Evolutionary conservation across 2,113 vertebrate genomes (phyloP), one percentile per base, ranked within the genome.

Genomic region (Xiphias gladius): DNA sequence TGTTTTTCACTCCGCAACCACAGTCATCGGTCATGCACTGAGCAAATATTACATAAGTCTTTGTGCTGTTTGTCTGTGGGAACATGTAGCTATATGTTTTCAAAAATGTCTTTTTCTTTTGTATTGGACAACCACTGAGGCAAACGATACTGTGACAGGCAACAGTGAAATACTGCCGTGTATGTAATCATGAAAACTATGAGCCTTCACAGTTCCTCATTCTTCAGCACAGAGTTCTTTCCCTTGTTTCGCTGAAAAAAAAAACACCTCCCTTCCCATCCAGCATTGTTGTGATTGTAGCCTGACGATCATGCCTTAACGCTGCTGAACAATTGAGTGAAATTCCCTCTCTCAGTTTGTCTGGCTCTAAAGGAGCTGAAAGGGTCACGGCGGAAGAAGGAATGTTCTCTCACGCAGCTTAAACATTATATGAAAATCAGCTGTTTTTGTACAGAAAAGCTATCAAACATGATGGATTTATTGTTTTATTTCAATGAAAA

Each of bases 131-230:
- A 30, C 1, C 32, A 14, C 16, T 0, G 9, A 55, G 7, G 5
- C 7, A 61, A 61, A 43, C 26, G 22, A 24, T 55, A 13, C 39
- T 26, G 20, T 55, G 10, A 50, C 57, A 73, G 28, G 12, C 43
- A 66, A 4, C 71, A 26, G 1, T 14, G 28, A 39, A 73, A 41
- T 17, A 19, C 30, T 35, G 13, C 52, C 1, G 0, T 24, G 6
- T 41, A 50, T 10, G 10, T 26, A 63, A 24, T 32, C 57, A 11
- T 3, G 24, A 20, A 52, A 24, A 4, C 50, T 43, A 13, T 1
- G 6, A 52, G n/a, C 28, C 2, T 62, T 76, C 11, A 30, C 58
- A 67, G 77, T 89, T 92, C 86, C 82, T 88, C 82, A 82, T 89
- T 88, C 41, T 12, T 48, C 0, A 86, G 2, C 1, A 2, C 13